Percentiles rank a stretch among this genome's conserved stretches.
Conservation (phyloP, 2,888 invertebrate species). For the Conistra vaccinii region DNA sequence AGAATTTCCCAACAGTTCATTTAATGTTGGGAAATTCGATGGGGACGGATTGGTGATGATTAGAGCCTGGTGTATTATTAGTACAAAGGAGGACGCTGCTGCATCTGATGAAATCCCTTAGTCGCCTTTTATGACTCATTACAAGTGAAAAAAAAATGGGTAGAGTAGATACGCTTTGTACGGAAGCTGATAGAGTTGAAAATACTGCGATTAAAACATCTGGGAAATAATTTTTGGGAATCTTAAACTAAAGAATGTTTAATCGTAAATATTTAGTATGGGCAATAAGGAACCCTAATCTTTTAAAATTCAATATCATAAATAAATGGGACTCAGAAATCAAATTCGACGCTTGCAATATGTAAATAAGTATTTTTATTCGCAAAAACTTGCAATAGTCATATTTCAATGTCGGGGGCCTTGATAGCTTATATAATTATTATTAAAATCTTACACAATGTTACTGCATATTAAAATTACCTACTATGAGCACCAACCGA, state of each 20-base stretch:
- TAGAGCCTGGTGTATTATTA: not conserved
- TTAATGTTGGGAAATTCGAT: not conserved
- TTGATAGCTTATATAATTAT: not conserved
- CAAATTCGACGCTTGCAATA: not conserved
- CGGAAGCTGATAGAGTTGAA: not conserved
- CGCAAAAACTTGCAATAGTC: not conserved
- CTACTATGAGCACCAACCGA: not conserved
- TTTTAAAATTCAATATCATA: not conserved
- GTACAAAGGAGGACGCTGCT: not conserved
- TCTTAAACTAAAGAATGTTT: not conserved
- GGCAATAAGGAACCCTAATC: not conserved
- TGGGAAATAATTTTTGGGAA: not conserved
- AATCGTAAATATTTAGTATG: not conserved
- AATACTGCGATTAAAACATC: no score
- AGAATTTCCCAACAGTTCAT: not conserved
- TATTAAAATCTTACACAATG: not conserved
- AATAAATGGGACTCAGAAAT: conserved; percentile 2
- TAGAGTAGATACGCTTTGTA: not conserved
- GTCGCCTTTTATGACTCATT: no score
- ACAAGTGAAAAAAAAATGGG: not conserved
- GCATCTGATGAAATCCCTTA: not conserved
- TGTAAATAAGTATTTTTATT: conserved; percentile 21
- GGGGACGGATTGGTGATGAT: no score
- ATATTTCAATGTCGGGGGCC: conserved; percentile 10
- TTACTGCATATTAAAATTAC: conserved; percentile 2